Base-by-base conservation (phyloP, 2,113 vertebrate species). In the Ailuropoda melanoleuca region DNA sequence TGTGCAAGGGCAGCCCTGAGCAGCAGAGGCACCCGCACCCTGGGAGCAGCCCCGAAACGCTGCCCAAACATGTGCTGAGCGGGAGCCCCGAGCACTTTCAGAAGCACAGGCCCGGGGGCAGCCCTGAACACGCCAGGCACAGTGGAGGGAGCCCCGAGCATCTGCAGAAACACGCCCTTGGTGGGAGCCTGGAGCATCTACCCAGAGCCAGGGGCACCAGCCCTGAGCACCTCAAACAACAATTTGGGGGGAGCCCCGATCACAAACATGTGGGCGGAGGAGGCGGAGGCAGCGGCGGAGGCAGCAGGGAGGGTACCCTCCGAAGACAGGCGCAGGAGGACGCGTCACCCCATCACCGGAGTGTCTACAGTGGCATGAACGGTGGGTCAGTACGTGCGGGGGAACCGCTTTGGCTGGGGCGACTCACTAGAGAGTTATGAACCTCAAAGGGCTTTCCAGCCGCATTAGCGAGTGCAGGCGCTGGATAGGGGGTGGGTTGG, bases 301-400 rank as follows among this genome's bases (percentile, higher is more conserved):
- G 99, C 75, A 98, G 99, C 98, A 98, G 99, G 96, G 99, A 99
- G 86, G 99, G 99, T 90, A 99, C 98, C 93, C 99, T 99, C 85
- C 99, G 99, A 97, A 99, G 99, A 98, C 98, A 98, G 93, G 98
- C 98, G 8, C 99, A 99, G 34, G 99, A 99, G n/a, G 99, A 99
- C 48, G 66, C 97, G 78, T 98, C 98, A 50, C 98, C 99, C 68
- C 99, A 99, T 98, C 99, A 99, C 97, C 98, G 99, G 96, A 99
- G 98, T 97, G 98, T 99, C 98, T 99, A 99, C 99, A 99, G 99
- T 97, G 99, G 99, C 99, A 99, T 99, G 99, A 99, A 99, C 90
- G 99, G 99, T 99, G 99, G 97, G 99, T 99, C 97, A 97, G 98
- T 97, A 97, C 29, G 94, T 93, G 92, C 85, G 56, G 93, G 70